phyloP scores from a whole-genome alignment of 2,888 invertebrate species.

The Limnephilus rhombicus region DNA sequence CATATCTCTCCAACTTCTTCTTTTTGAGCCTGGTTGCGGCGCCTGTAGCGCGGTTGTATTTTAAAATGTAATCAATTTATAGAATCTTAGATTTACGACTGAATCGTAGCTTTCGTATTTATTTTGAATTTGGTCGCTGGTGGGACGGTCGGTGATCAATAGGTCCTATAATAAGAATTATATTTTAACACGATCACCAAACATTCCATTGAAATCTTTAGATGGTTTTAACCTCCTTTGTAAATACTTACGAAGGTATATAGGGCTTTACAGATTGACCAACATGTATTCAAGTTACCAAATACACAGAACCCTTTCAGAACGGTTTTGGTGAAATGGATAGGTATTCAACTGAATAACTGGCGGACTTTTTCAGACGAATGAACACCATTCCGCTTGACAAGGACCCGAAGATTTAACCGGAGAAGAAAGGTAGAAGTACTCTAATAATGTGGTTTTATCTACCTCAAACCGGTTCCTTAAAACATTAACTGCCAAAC shows the following conservation, averaged over 20 bases:
- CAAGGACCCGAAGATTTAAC: conserved; percentile 15
- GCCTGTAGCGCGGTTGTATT: too few species aligned
- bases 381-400: conserved; percentile 18
- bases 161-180: not conserved
- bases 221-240: not conserved
- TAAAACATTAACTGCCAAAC: not conserved
- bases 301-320: not conserved
- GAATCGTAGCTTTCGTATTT: too few species aligned
- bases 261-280: not conserved
- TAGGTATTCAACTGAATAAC: not conserved
- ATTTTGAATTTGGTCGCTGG: not conserved
- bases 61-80: not conserved
- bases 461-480: conserved; percentile 21
- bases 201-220: not conserved
- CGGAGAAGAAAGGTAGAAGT: not conserved
- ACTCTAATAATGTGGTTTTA: not conserved
- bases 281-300: not conserved
- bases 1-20: too few species aligned
- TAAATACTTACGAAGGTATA: not conserved
- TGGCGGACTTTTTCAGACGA: conserved; percentile 10
- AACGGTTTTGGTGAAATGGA: not conserved
- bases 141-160: not conserved
- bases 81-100: too few species aligned
- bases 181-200: not conserved
- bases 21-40: too few species aligned